Conservation (phyloP, 2,797 vertebrate species). For the Sarcophilus harrisii region DNA sequence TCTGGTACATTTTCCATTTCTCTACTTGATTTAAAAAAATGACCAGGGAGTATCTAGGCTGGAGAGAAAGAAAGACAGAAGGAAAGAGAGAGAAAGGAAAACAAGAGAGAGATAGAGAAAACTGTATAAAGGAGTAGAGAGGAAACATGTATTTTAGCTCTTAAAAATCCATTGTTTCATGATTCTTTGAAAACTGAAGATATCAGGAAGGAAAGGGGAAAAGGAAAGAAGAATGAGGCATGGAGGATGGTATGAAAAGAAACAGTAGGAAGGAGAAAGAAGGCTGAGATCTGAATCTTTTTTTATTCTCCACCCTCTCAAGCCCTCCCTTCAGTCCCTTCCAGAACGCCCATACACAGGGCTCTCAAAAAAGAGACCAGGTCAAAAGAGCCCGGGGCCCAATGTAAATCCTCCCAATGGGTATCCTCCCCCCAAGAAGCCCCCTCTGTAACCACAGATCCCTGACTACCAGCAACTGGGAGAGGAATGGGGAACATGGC, state of each 20-base stretch:
- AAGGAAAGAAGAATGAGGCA: background rate
- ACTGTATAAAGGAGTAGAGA: background rate
- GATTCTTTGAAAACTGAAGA: background rate
- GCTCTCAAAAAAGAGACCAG: background rate
- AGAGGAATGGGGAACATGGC: background rate
- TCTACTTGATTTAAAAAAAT: background rate
- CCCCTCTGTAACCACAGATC: slow-evolving; percentile 38
- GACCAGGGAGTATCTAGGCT: background rate
- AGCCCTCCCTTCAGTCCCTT: background rate
- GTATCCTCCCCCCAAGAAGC: background rate
- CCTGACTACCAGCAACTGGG: slow-evolving; percentile 45
- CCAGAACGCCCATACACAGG: background rate
- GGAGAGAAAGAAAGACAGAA: too few relatives aligned
- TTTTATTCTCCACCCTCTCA: background rate
- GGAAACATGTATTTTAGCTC: background rate
- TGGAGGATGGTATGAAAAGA: background rate
- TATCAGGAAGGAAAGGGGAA: background rate
- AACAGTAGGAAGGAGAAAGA: background rate
- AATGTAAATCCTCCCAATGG: background rate
- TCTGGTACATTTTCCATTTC: too few relatives aligned
- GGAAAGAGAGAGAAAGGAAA: background rate
- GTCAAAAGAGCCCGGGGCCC: background rate
- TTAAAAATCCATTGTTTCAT: background rate
- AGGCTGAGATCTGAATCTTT: background rate
- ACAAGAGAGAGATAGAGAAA: background rate